Evolutionary conservation across 2,113 vertebrate species (phyloP).

Genomic region (Poecilia latipinna): DNA sequence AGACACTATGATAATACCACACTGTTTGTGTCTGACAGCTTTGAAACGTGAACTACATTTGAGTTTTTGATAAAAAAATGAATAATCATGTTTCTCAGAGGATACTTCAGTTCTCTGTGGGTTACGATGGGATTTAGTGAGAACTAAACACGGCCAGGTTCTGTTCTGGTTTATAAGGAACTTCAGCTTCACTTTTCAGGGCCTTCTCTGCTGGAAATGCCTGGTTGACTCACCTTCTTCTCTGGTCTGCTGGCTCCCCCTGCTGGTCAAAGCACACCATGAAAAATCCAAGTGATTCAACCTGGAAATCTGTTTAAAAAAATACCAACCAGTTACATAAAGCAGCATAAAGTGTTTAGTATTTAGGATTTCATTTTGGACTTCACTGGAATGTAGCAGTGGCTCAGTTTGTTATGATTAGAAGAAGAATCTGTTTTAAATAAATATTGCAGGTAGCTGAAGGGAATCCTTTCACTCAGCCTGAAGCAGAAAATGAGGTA

Average conservation of each 20-base stretch:
- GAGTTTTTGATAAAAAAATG: neutral
- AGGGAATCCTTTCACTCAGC: slow-evolving; percentile 25
- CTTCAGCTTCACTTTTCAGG: neutral
- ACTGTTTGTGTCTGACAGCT: neutral
- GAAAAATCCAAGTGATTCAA: neutral
- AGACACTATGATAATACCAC: neutral
- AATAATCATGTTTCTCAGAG: neutral
- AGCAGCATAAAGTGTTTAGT: neutral
- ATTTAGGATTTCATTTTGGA: neutral
- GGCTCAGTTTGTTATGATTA: neutral
- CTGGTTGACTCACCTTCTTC: slow-evolving; percentile 50
- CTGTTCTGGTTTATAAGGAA: neutral
- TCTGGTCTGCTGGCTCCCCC: slow-evolving; percentile 40
- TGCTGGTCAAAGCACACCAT: slow-evolving; percentile 41
- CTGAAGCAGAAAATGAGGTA: slow-evolving; percentile 11
- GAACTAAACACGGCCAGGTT: neutral
- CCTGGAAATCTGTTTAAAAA: neutral
- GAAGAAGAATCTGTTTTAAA: slow-evolving; percentile 10
- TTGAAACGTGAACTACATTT: neutral
- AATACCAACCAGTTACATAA: neutral
- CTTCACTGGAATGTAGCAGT: neutral
- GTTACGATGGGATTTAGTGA: neutral
- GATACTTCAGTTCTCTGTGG: neutral
- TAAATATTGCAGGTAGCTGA: slow-evolving; percentile 11
- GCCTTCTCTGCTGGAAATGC: slow-evolving; percentile 17